A percentile compares a stretch with the other conserved stretches of the same genome.
Conservation (phyloP, 2,797 vertebrate genomes). For the Sebastes nivosus region DNA sequence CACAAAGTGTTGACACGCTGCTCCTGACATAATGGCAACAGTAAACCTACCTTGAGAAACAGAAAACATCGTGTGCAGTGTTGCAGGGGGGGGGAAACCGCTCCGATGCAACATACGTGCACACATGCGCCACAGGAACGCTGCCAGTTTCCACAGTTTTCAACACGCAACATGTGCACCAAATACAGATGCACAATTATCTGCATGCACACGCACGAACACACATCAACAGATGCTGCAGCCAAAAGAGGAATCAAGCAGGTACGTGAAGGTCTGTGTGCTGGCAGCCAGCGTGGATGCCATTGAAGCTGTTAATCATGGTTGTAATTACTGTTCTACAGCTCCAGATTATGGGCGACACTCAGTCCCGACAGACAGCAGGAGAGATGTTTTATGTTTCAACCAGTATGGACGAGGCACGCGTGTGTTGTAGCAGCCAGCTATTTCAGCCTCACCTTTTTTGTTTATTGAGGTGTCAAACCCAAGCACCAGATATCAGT, state of each 20-base stretch:
- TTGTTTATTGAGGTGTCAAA: constrained; percentile 6
- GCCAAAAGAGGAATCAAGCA: constrained; percentile 14
- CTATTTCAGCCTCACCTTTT: constrained; percentile 34
- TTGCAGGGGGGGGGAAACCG: not conserved
- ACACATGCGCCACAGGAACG: not conserved
- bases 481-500: not conserved
- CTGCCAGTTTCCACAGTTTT: not conserved
- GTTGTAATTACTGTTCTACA: constrained; percentile 55
- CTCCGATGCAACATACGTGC: constrained; percentile 62
- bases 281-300: constrained; percentile 31
- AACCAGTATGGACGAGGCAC: constrained; percentile 25
- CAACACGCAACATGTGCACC: not conserved
- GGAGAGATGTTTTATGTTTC: constrained; percentile 30
- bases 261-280: constrained; percentile 19
- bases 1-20: constrained; percentile 63
- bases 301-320: constrained; percentile 56
- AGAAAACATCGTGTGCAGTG: constrained; percentile 39
- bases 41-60: constrained; percentile 59
- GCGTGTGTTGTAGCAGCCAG: not conserved
- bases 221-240: not conserved
- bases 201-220: not conserved
- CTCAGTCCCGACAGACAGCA: constrained; percentile 10
- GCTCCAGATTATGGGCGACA: constrained; percentile 14
- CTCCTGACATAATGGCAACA: constrained; percentile 51
- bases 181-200: not conserved